phyloP scores from a whole-genome alignment of 2,888 invertebrate genomes.

The Penaeus monodon region DNA sequence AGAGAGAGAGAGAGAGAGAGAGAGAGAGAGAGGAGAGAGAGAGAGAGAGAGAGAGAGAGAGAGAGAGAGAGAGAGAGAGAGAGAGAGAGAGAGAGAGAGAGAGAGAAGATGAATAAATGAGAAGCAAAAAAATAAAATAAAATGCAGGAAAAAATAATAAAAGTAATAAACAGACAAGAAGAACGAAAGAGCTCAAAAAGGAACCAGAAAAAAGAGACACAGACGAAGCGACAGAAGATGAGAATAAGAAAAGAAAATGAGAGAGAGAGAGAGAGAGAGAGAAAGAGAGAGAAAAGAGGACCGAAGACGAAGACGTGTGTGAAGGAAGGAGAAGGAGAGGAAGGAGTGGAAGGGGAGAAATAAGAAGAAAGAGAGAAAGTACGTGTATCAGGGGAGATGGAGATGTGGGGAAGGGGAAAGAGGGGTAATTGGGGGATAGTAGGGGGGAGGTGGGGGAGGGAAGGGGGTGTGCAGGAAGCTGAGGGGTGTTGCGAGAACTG shows the following conservation, averaged over 20 bases:
- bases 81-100: constrained; percentile 5
- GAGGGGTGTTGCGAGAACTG: too few relatives aligned
- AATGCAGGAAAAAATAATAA: too few relatives aligned
- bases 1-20: too few relatives aligned
- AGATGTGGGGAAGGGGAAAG: not conserved
- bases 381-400: not conserved
- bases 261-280: too few relatives aligned
- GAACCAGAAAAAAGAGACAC: not conserved
- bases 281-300: not conserved
- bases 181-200: not conserved
- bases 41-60: too few relatives aligned
- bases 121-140: not conserved
- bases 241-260: too few relatives aligned
- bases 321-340: too few relatives aligned
- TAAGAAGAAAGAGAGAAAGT: too few relatives aligned
- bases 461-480: not conserved
- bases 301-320: not conserved
- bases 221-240: not conserved
- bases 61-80: not conserved
- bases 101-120: not conserved
- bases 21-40: too few relatives aligned
- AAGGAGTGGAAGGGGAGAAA: too few relatives aligned
- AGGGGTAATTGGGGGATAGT: not conserved
- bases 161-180: not conserved
- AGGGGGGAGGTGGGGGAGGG: not conserved